Evolutionary conservation across 2,888 invertebrate species (phyloP).

Genomic region (Pandemis cinnamomeana): DNA sequence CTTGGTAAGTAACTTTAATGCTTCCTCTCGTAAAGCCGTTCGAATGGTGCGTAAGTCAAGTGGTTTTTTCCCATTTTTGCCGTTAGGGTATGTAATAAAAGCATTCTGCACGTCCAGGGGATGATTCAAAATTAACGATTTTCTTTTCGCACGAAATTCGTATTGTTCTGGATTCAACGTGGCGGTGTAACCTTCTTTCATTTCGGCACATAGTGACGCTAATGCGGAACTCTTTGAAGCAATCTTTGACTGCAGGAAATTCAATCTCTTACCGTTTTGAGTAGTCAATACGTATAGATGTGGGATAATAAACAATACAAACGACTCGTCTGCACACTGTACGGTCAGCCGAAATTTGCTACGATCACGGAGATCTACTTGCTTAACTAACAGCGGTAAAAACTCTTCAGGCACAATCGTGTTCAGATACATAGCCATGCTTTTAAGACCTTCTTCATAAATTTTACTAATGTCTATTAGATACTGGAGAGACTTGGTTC

Average conservation of each 20-base stretch:
- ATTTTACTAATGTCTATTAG: conserved; percentile 31
- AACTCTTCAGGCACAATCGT: conserved; percentile 9
- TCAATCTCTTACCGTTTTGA: conserved; percentile 15
- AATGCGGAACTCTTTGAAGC: not conserved
- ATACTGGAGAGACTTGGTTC: conserved; percentile 32
- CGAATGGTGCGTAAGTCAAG: conserved; percentile 12
- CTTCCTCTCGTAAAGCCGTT: conserved; percentile 24
- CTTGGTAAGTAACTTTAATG: conserved; percentile 22
- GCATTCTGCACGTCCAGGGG: conserved; percentile 22
- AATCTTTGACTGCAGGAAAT: conserved; percentile 17
- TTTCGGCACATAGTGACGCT: not conserved
- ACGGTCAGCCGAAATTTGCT: conserved; percentile 21
- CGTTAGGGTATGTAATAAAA: conserved; percentile 24
- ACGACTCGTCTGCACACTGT: conserved; percentile 15
- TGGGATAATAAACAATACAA: conserved; percentile 28
- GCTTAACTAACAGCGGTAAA: conserved; percentile 7
- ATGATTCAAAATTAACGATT: conserved; percentile 16
- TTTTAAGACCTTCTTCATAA: conserved; percentile 28
- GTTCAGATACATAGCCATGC: not conserved
- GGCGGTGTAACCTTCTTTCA: not conserved
- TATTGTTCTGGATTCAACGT: conserved; percentile 4
- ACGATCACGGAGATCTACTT: conserved; percentile 26
- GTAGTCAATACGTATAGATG: conserved; percentile 18
- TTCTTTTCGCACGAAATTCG: conserved; percentile 25
- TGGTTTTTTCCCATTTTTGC: conserved; percentile 20